Base-by-base conservation (phyloP, 2,797 vertebrate species). In the Enteromius treurensis region DNA sequence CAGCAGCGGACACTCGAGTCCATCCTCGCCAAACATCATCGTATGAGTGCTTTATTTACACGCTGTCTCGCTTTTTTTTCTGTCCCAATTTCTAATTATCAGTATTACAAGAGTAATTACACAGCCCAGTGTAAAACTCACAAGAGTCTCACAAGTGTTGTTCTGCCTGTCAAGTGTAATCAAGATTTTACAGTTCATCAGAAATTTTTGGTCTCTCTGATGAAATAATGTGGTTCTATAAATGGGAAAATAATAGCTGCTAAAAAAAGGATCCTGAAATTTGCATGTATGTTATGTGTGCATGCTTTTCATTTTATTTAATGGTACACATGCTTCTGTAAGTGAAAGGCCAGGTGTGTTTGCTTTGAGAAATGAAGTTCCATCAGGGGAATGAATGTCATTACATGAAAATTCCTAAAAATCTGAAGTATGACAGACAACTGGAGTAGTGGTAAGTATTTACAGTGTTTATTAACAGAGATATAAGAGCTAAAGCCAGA, bases 11-110 rank as follows among this genome's bases (percentile, higher is more conserved):
- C 70, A 53, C 21, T 75, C 32, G 26, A 53, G n/a, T 15, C n/a
- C 10, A 11, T 37, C 70, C 32, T 67, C 2, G 5, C 42, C 23
- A 71, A 80, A 62, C 51, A 62, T 79, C 60, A 49, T 47, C 21
- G 5, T 47, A 67, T 13, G 10, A 81, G 80, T 65, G 58, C 80
- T 53, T 82, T 82, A 82, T 82, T 82, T 82, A 67, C 58, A 67
- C 4, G 3, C 45, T 29, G 14, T 23, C 58, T 65, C 15, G 4
- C 70, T 21, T 64, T 75, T 51, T 75, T 67, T 40, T 45, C 32
- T 78, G 55, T 64, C 3, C 19, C 47, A 26, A 34, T 76, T 76
- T 82, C 17, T 76, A 68, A 76, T 82, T 76, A 82, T 76, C 60
- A 55, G 71, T 53, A 47, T 82, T 53, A 51, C 58, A 73, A 67